Base-by-base conservation (phyloP, 2,113 vertebrate species). In the Arenaria interpres region DNA sequence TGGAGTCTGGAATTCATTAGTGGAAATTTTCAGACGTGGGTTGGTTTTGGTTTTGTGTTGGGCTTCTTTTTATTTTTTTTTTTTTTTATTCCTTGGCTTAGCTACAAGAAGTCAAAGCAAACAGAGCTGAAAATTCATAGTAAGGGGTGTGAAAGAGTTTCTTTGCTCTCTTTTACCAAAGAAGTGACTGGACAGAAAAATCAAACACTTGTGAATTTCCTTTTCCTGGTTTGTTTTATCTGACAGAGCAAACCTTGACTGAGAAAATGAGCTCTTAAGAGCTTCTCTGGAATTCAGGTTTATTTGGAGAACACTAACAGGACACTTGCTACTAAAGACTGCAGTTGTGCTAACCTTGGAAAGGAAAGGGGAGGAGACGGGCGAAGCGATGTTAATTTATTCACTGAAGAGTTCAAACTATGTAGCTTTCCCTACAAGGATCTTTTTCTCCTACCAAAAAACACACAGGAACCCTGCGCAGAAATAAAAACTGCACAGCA, bases 1-100 rank as follows among this genome's bases (percentile, higher is more conserved):
- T 57, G 60, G 88, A 64, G n/a, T 97, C 97, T 97, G 96, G 97
- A 97, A 97, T 96, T 97, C 95, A 97, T 98, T 97, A 98, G 66
- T 79, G 85, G 95, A 96, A 88, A 95, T 95, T 71, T 97, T 97
- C 72, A 91, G 93, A 75, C 54, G 18, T 87, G 79, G 83, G 91
- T 85, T 96, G 86, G 21, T 80, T 92, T 41, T 41, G 35, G 30
- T 28, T 75, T 60, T 60, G 57, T 54, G 53, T 54, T 43, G 37
- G 37, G 51, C 37, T 39, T n/a, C n/a, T 59, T 41, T 28, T 17
- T 41, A 28, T 25, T 43, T 69, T 60, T 28, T 67, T 60, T 28
- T 67, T 62, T 78, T 48, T 45, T 56, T 35, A 68, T 94, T 85
- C 75, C 84, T 94, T 95, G 68, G 72, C 85, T 93, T 89, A 90